These are phyloP conservation scores for Mustelus asterias DNA, from an alignment of 2,113 vertebrate species.

Conservation along the genomic window DNA sequence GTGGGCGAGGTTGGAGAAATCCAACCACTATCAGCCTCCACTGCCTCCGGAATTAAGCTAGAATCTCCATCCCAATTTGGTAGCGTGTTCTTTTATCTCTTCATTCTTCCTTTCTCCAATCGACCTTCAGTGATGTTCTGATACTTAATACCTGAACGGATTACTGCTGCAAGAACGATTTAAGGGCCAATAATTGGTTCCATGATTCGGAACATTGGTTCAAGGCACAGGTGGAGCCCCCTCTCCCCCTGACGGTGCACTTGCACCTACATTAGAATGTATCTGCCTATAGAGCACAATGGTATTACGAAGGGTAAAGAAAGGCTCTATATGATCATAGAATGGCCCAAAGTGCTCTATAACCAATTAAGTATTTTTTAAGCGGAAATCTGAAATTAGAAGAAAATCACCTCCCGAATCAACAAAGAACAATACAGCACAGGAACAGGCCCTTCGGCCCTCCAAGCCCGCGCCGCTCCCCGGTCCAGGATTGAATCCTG, in stretches of 20 bases:
- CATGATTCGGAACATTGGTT: background rate
- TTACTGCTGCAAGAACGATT: background rate
- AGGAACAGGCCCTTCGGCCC: too few relatives aligned
- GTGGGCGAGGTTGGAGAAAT: too few relatives aligned
- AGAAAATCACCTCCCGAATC: background rate
- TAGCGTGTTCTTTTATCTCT: background rate
- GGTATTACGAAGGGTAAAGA: background rate
- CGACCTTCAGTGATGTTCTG: background rate
- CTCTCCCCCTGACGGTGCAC: background rate
- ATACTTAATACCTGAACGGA: background rate
- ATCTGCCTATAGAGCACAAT: background rate
- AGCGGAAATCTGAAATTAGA: background rate
- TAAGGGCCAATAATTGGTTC: background rate
- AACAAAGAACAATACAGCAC: too few relatives aligned
- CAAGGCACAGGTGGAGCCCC: background rate
- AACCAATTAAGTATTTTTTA: too few relatives aligned
- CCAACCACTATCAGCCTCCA: background rate
- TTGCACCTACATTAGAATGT: background rate
- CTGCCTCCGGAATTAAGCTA: background rate
- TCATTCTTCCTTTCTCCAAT: background rate
- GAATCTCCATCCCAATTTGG: background rate
- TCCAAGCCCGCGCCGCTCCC: too few relatives aligned
- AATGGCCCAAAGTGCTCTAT: too few relatives aligned
- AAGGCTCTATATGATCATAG: too few relatives aligned
- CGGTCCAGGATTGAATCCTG: too few relatives aligned